Percentiles rank a stretch among this genome's conserved stretches.
phyloP scores from a whole-genome alignment of 2,888 invertebrate species.

The Gastracanthus pulcherrimus region DNA sequence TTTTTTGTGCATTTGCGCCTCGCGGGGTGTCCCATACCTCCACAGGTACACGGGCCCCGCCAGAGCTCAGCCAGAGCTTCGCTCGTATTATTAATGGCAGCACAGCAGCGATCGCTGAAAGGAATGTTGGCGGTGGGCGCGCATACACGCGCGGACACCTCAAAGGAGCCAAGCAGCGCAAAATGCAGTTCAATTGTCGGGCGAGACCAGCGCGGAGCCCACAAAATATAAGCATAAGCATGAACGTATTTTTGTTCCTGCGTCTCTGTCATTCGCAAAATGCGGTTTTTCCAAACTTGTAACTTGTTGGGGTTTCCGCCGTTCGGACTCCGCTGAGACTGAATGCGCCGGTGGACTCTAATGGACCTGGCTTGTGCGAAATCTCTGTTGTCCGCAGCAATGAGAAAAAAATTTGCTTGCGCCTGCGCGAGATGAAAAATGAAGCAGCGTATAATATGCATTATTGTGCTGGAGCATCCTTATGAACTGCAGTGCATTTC shows the following conservation, averaged over 20 bases:
- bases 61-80: too few relatives aligned
- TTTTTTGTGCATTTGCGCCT: constrained; percentile 13
- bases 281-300: constrained; percentile 10
- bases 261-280: constrained; percentile 3
- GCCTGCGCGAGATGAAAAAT: constrained; percentile 12
- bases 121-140: background rate
- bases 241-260: too few relatives aligned
- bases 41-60: background rate
- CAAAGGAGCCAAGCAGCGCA: background rate
- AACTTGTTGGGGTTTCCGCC: background rate
- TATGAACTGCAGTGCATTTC: background rate
- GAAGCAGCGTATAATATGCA: background rate
- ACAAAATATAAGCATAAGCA: too few relatives aligned
- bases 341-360: background rate
- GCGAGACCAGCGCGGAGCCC: background rate
- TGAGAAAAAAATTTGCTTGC: constrained; percentile 30
- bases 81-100: constrained; percentile 25
- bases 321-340: background rate
- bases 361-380: constrained; percentile 14
- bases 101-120: background rate
- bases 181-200: background rate
- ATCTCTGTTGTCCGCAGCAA: background rate
- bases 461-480: too few relatives aligned
- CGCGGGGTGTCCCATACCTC: constrained; percentile 23
- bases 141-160: background rate